A percentile compares a stretch with the other conserved stretches of the same genome.
Evolutionary conservation across 2,113 vertebrate species (phyloP).

Genomic region (Zosterops japonicus): DNA sequence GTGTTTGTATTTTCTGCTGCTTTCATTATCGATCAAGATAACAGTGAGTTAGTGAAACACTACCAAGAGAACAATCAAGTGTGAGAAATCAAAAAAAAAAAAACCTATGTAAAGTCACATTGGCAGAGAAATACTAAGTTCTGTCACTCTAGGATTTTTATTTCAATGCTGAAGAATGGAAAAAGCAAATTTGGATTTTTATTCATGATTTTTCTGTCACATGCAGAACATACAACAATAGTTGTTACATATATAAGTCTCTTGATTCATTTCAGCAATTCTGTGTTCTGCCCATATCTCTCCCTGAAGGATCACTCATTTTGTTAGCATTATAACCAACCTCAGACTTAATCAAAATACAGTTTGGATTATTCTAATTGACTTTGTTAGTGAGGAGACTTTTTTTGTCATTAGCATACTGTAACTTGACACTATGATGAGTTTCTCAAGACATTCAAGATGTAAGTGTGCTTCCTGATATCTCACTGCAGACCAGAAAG

Average conservation of each 20-base stretch:
- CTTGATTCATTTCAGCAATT: background rate
- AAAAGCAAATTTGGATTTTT: background rate
- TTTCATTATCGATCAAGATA: slow-evolving; percentile 64
- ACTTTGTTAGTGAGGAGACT: background rate
- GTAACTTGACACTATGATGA: background rate
- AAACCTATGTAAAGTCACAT: background rate
- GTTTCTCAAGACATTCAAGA: background rate
- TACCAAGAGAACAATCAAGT: slow-evolving; percentile 21
- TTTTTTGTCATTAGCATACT: background rate
- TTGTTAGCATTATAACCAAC: background rate
- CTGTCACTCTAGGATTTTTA: background rate
- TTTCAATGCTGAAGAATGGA: background rate
- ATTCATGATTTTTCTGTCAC: background rate
- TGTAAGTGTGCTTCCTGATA: background rate
- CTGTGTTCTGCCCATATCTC: background rate
- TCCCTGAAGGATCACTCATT: background rate
- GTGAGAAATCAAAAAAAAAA: slow-evolving; percentile 21
- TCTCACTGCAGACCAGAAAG: background rate
- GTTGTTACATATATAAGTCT: background rate
- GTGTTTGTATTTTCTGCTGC: slow-evolving; percentile 50
- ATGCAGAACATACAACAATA: background rate
- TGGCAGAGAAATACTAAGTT: background rate
- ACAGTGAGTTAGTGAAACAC: slow-evolving; percentile 24
- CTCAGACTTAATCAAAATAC: background rate
- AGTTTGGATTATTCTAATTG: background rate